These are phyloP conservation scores for Illadopsis cleaveri DNA, from an alignment of 2,113 vertebrate genomes.

Conservation along the genomic window DNA sequence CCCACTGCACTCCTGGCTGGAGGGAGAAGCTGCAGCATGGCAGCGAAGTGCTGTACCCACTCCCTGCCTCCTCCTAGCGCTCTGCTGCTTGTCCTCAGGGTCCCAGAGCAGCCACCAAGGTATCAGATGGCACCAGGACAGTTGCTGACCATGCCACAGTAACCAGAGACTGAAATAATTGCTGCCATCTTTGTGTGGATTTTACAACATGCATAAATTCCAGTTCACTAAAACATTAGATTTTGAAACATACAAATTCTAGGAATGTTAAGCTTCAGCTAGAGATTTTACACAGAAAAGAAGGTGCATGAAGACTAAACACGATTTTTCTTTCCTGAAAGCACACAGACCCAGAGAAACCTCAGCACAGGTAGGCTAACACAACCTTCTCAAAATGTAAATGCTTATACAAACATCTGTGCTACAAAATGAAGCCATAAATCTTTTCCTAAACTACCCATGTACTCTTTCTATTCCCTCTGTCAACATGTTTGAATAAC, in stretches of 20 bases:
- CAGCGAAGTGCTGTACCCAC: rapidly evolving
- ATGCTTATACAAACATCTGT: background rate
- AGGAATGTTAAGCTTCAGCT: background rate
- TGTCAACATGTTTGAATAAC: background rate
- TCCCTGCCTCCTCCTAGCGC: rapidly evolving
- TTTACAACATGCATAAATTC: background rate
- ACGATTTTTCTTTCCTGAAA: background rate
- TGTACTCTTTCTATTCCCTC: background rate
- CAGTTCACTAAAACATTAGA: background rate
- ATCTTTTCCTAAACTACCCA: background rate
- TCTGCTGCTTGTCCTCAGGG: background rate
- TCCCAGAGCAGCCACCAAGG: rapidly evolving
- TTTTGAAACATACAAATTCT: background rate
- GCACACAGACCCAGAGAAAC: background rate
- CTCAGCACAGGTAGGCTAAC: background rate
- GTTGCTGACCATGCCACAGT: background rate
- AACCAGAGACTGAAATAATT: background rate
- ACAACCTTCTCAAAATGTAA: background rate
- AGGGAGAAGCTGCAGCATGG: rapidly evolving
- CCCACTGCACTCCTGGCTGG: rapidly evolving
- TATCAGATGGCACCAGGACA: background rate
- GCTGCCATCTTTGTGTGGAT: background rate
- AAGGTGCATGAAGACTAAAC: rapidly evolving
- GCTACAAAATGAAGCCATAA: background rate
- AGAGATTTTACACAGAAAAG: background rate